These are phyloP conservation scores for Oxyura jamaicensis DNA, from an alignment of 2,113 vertebrate species.

Conservation along the genomic window DNA sequence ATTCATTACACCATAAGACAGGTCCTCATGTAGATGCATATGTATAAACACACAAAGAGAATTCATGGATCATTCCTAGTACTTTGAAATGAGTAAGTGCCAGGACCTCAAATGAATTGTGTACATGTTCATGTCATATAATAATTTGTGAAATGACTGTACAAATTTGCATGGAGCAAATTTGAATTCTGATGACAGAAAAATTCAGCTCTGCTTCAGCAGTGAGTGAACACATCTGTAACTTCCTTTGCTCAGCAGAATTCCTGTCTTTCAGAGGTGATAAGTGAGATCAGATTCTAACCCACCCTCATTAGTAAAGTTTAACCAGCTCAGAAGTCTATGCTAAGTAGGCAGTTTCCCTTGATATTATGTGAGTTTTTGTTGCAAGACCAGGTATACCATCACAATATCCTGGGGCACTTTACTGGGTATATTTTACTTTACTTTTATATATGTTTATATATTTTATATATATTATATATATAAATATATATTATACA, in stretches of 20 bases:
- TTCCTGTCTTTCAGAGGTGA: neutral
- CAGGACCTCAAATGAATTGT: constrained; percentile 22
- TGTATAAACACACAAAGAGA: neutral
- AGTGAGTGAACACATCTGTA: neutral
- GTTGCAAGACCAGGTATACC: neutral
- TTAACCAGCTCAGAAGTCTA: neutral
- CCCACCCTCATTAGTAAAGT: neutral
- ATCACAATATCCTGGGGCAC: neutral
- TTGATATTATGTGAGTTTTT: neutral
- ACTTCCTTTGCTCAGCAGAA: neutral
- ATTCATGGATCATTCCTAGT: neutral
- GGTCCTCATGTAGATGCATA: neutral
- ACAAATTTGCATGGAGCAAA: constrained; percentile 18
- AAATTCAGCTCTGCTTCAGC: constrained; percentile 16
- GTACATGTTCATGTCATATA: constrained; percentile 5
- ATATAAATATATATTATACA: too few species aligned
- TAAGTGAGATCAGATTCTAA: neutral
- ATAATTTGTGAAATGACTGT: constrained; percentile 42
- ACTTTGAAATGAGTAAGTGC: constrained; percentile 37
- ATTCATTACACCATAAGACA: neutral
- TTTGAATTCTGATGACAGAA: constrained; percentile 53
- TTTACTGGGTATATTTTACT: neutral
- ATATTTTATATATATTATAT: too few species aligned
- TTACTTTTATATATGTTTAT: too few species aligned
- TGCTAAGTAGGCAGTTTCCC: neutral